Evolutionary conservation across 1,140 invertebrate species (phyloP).

Genomic region (Ruditapes philippinarum): DNA sequence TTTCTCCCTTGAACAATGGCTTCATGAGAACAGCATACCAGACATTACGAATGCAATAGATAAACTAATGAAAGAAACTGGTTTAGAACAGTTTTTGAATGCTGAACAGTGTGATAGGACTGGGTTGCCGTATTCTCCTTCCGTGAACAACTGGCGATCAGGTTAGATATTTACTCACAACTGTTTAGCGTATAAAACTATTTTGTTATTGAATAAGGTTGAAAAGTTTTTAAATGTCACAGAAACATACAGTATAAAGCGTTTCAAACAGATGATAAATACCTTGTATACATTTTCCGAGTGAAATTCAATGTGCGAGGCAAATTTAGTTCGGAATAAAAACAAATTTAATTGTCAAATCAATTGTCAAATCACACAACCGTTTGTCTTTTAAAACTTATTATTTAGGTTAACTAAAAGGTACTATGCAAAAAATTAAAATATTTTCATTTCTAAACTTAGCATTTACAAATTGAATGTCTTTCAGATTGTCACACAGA

Average conservation of each 20-base stretch:
- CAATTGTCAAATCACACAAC: no score
- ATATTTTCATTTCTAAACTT: no score
- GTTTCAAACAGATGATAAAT: no score
- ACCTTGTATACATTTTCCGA: no score
- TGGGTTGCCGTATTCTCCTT: background rate
- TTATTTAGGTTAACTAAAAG: no score
- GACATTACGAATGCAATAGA: background rate
- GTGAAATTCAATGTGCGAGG: no score
- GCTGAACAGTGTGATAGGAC: background rate
- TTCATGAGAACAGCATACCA: background rate
- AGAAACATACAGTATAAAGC: background rate
- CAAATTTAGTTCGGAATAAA: no score
- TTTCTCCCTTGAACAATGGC: slow-evolving; percentile 20
- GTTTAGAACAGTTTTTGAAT: background rate
- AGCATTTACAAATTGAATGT: no score
- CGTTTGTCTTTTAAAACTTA: no score
- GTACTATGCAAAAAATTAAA: no score
- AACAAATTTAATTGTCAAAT: no score
- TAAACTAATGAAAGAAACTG: background rate
- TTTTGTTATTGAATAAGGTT: background rate
- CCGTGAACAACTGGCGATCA: background rate
- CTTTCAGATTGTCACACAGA: background rate
- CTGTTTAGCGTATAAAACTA: background rate
- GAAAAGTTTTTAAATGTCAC: background rate
- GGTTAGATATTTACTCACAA: background rate